Conservation (phyloP, 1,140 invertebrate genomes). For the Mizuhopecten yessoensis region DNA sequence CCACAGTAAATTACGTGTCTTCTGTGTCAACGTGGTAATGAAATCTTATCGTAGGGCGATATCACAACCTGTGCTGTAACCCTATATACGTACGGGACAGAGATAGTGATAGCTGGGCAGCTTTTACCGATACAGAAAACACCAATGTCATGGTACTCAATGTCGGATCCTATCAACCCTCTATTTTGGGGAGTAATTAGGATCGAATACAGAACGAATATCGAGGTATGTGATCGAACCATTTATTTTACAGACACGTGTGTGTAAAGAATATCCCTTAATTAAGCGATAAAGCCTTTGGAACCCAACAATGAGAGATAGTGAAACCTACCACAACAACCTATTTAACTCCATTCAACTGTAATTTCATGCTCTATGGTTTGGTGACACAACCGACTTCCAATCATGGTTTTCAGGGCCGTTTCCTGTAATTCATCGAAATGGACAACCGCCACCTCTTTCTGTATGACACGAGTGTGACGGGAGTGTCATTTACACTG, state of each 20-base stretch:
- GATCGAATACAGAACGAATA: not conserved
- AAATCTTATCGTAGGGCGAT: not conserved
- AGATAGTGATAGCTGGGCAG: not conserved
- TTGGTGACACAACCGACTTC: not conserved
- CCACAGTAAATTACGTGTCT: not conserved
- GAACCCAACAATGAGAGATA: not conserved
- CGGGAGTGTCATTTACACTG: not conserved
- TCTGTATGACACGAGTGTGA: not conserved
- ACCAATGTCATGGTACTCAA: constrained; percentile 23
- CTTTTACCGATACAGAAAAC: not conserved
- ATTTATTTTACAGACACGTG: not conserved
- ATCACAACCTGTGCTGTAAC: constrained; percentile 4
- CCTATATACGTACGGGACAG: not conserved
- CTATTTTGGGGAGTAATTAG: not conserved
- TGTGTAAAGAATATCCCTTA: constrained; percentile 1
- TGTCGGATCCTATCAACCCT: not conserved
- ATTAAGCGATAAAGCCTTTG: constrained; percentile 16
- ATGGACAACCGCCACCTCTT: not conserved
- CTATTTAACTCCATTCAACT: not conserved
- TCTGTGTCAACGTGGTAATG: not conserved
- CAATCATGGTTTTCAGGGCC: not conserved
- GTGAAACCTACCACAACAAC: not conserved
- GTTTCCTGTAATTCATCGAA: not conserved
- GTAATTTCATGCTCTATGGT: not conserved
- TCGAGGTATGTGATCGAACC: not conserved